Evolutionary conservation across 2,888 invertebrate genomes (phyloP), one percentile per base, ranked within the genome.

Genomic region (Zelleria hepariella): DNA sequence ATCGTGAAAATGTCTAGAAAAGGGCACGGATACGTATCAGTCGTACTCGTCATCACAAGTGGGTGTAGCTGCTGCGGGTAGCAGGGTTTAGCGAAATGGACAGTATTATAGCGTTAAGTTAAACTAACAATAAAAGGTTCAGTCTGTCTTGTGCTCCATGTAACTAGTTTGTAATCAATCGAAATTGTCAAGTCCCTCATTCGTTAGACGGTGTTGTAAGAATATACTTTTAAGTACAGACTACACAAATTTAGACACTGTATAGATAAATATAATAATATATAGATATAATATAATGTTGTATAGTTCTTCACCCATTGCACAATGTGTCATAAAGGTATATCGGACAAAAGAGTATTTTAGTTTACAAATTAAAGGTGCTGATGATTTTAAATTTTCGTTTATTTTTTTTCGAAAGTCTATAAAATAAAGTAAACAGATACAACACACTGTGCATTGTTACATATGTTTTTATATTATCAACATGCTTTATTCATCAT

Each of bases 231-330:
- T 77, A 78, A 77, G 76, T 76, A 78, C 74, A 67, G 26, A 59
- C 69, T 69, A 76, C 70, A 67, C 67, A 62, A 69, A 72, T 70
- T 72, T 70, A 69, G 67, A 71, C 67, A 69, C 32, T 55, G 55
- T 53, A 23, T 51, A 53, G 23, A 53, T 53, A 53, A 23, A 24
- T 53, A 32, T 27, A 32, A 56, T n/a, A n/a, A n/a, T n/a, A n/a
- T n/a, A n/a, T 32, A 57, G 2, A 55, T 25, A 32, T 24, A 15
- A 49, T 57, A 57, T 57, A 57, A 5, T n/a, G 18, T 48, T 15
- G 1, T 42, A 42, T 42, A 42, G 32, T 42, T 5, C 32, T 32
- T 42, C 32, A 15, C 15, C 32, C 32, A 15, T 4, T 42, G 32
- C 15, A n/a, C n/a, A n/a, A n/a, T n/a, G n/a, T n/a, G n/a, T n/a